Evolutionary conservation across 1,140 invertebrate genomes (phyloP).

Genomic region (Habropoda laboriosa): DNA sequence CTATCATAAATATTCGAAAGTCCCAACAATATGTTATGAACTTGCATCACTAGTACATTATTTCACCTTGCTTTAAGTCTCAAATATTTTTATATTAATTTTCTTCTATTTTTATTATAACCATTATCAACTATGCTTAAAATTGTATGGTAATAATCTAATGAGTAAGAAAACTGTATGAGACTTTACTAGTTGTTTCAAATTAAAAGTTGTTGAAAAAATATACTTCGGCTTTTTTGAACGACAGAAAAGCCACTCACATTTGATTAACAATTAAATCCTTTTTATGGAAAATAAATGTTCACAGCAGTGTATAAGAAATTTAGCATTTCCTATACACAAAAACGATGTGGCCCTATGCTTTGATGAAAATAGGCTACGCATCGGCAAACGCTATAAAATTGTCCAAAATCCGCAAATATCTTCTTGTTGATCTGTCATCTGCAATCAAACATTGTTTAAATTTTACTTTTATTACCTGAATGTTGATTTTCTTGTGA

Average conservation of each 20-base stretch:
- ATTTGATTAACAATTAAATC: conserved; percentile 67
- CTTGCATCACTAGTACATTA: conserved; percentile 49
- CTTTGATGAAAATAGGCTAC: conserved; percentile 35
- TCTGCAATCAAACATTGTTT: conserved; percentile 71
- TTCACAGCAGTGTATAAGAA: conserved; percentile 67
- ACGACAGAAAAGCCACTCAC: conserved; percentile 70
- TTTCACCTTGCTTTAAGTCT: conserved; percentile 17
- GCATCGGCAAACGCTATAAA: conserved; percentile 56
- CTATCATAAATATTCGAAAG: not conserved
- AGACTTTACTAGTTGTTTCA: not conserved
- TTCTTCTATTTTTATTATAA: conserved; percentile 24
- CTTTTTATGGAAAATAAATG: conserved; percentile 70
- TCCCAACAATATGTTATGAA: conserved; percentile 2
- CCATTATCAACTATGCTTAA: conserved; percentile 1
- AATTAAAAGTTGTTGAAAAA: conserved; percentile 35
- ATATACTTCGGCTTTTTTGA: conserved; percentile 51
- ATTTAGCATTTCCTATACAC: conserved; percentile 66
- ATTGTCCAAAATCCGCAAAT: conserved; percentile 60
- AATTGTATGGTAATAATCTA: not conserved
- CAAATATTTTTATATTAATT: not conserved
- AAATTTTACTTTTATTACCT: conserved; percentile 60
- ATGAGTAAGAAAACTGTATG: conserved; percentile 4
- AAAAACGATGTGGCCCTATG: conserved; percentile 42
- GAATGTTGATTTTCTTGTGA: conserved; percentile 46
- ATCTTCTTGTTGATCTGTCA: conserved; percentile 64